Evolutionary conservation across 2,888 invertebrate species (phyloP).

Genomic region (Neria commutata): DNA sequence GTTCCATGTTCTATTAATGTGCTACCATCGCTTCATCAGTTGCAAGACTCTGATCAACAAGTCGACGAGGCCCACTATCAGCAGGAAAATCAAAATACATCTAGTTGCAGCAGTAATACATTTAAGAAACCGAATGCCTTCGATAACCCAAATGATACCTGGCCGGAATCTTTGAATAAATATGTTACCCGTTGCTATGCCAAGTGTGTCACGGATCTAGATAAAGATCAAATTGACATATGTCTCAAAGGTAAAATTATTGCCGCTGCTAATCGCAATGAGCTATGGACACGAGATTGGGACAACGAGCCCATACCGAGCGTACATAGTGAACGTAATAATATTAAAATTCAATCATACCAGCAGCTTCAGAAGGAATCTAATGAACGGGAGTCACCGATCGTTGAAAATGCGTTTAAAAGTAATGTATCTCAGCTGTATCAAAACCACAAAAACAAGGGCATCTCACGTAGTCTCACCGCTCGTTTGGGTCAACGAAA

Average conservation of each 20-base stretch:
- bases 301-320: conserved; percentile 90
- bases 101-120: too few relatives aligned
- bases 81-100: conserved; percentile 29
- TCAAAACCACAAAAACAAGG: conserved; percentile 46
- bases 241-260: conserved; percentile 94
- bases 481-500: conserved; percentile 66
- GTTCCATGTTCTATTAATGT: too few relatives aligned
- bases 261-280: conserved; percentile 85
- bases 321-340: conserved; percentile 79
- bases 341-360: conserved; percentile 61
- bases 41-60: conserved; percentile 19
- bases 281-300: conserved; percentile 93
- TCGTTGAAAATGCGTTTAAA: conserved; percentile 19
- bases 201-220: conserved; percentile 84
- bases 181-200: conserved; percentile 93
- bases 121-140: conserved; percentile 60
- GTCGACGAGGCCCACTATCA: conserved; percentile 6
- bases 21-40: conserved; percentile 1
- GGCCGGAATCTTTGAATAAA: conserved; percentile 80
- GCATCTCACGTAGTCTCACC: conserved; percentile 66
- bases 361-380: conserved; percentile 36
- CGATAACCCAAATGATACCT: conserved; percentile 70
- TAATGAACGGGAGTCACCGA: conserved; percentile 8
- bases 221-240: conserved; percentile 93
- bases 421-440: conserved; percentile 27